Evolutionary conservation across 35 echinoderm and acorn worm species (phyloP).

Genomic region (Stichopus chloronotus): DNA sequence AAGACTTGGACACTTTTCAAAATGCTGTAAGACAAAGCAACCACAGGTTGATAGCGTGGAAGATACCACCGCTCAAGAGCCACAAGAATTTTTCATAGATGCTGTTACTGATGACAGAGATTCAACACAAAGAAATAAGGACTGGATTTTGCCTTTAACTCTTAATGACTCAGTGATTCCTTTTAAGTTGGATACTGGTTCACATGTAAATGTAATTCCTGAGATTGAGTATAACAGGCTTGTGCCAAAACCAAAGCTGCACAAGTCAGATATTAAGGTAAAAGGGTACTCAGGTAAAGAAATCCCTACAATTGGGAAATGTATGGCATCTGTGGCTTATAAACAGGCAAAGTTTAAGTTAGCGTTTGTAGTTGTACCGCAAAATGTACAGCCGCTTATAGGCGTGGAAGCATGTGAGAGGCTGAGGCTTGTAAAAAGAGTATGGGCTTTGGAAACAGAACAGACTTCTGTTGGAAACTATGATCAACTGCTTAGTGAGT

Average conservation of each 20-base stretch:
- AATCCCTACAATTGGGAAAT: slow-evolving; percentile 55
- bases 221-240: slow-evolving; percentile 41
- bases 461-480: neutral
- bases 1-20: slow-evolving; percentile 4
- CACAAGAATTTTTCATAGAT: slow-evolving; percentile 40
- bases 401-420: slow-evolving; percentile 65
- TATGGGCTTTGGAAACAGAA: neutral
- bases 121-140: neutral
- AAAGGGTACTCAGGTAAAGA: slow-evolving; percentile 48
- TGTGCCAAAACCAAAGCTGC: slow-evolving; percentile 29
- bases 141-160: slow-evolving; percentile 9
- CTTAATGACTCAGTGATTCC: slow-evolving; percentile 5
- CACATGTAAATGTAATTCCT: slow-evolving; percentile 70
- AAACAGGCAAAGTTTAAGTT: slow-evolving; percentile 27
- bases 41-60: slow-evolving; percentile 15
- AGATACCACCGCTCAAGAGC: neutral
- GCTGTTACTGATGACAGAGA: neutral
- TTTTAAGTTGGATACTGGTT: slow-evolving; percentile 74
- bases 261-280: neutral
- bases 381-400: slow-evolving; percentile 66
- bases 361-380: slow-evolving; percentile 50
- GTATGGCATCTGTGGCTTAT: slow-evolving; percentile 30
- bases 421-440: slow-evolving; percentile 52
- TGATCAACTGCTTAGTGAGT: neutral
- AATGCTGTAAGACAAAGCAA: slow-evolving; percentile 9